Base-by-base conservation (phyloP, 92 coral and sea anemone species). In the Epizoanthus stellaris region DNA sequence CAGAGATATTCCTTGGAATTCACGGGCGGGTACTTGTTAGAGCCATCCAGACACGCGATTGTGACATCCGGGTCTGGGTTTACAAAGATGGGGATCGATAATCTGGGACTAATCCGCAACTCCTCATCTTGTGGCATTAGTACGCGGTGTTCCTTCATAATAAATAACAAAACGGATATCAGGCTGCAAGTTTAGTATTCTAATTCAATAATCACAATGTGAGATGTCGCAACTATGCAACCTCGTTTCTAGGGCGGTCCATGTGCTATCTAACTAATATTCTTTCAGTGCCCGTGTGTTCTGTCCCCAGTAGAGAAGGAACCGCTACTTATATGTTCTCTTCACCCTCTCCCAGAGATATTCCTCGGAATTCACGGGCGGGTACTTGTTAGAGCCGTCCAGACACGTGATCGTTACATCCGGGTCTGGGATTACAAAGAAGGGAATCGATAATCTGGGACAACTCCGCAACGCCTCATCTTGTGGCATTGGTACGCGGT, bases 401-500 rank as follows among this genome's bases (percentile, higher is more conserved):
- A 85, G 69, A 63, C 88, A 85, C 61, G 67, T 81, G 54, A 85
- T 76, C 36, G 75, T 52, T 30, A 65, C 72, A 43, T 65, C 70
- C 17, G 67, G 60, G 20, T 73, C 57, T 16, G 88, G 88, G 56
- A 15, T 15, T 9, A 54, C 88, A 49, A 85, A 85, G 76, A 85
- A 85, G 19, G 83, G 82, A 2, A 66, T 81, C 4, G 83, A 85
- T 20, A 75, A 73, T 53, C 88, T 75, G 5, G 76, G 59, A 21
- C 45, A 52, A 23, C 19, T 56, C 34, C 88, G 82, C 1, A 42
- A 66, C 21, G 6, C n/a, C n/a, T 85, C 84, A 34, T 66, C 76
- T 10, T 42, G 75, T 74, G 88, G 88, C 25, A 85, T 66, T 6
- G 63, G 75, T 15, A 85, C 88, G 15, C 88, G 88, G 20, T 85